Conservation (phyloP, 2,113 vertebrate species). For the Grus americana region DNA sequence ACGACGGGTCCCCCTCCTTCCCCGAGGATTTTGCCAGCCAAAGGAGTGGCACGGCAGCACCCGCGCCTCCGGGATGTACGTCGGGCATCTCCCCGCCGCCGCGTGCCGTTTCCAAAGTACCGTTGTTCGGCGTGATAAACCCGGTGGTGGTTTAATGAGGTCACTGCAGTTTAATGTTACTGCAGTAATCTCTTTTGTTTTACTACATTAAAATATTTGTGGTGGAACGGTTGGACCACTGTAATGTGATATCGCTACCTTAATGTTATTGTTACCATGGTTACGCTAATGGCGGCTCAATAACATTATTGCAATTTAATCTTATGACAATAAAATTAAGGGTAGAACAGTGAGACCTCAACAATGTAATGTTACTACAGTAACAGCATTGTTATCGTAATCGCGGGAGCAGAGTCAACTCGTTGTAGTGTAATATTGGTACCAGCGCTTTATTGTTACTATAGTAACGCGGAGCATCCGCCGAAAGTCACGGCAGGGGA, state of each 20-base stretch:
- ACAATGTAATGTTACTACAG: slow-evolving; percentile 46
- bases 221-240: slow-evolving; percentile 20
- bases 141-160: slow-evolving; percentile 8
- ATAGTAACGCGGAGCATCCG: background rate
- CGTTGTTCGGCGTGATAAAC: background rate
- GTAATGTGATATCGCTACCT: slow-evolving; percentile 25
- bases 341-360: slow-evolving; percentile 45
- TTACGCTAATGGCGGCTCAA: slow-evolving; percentile 57
- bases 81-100: fast-evolving
- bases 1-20: fast-evolving
- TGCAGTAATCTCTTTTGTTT: slow-evolving; percentile 67
- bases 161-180: slow-evolving; percentile 51
- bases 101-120: fast-evolving
- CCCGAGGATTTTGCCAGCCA: fast-evolving
- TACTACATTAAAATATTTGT: slow-evolving; percentile 64
- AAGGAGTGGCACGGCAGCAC: background rate
- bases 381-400: slow-evolving; percentile 43
- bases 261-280: slow-evolving; percentile 53
- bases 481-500: background rate
- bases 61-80: fast-evolving
- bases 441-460: background rate
- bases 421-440: background rate
- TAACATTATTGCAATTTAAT: slow-evolving; percentile 70
- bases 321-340: slow-evolving; percentile 60
- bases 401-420: slow-evolving; percentile 37